Conservation (phyloP, 2,888 invertebrate genomes). For the Ophioninae sp. region DNA sequence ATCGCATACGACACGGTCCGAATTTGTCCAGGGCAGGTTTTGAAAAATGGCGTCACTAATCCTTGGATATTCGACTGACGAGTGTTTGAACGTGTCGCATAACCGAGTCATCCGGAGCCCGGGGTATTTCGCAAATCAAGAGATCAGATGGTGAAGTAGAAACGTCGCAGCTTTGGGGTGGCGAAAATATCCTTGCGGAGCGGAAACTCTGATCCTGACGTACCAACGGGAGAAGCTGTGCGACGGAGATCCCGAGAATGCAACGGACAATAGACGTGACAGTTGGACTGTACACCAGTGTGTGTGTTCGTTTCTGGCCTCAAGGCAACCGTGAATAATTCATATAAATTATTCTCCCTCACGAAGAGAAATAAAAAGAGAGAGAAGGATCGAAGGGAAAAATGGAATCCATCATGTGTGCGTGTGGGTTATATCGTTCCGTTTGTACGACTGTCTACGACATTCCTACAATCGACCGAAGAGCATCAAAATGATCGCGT, state of each 20-base stretch:
- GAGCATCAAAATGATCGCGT: conserved; percentile 19
- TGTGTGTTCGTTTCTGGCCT: conserved; percentile 62
- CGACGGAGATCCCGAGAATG: conserved; percentile 55
- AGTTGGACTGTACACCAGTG: conserved; percentile 49
- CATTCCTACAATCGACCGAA: conserved; percentile 28
- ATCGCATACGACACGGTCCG: conserved; percentile 35
- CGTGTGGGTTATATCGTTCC: conserved; percentile 51
- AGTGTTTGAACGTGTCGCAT: conserved; percentile 28
- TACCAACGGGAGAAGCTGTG: conserved; percentile 34
- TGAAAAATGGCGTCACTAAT: conserved; percentile 40
- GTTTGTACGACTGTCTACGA: conserved; percentile 37
- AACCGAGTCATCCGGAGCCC: background rate
- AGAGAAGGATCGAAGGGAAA: conserved; percentile 44
- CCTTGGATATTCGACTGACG: conserved; percentile 29
- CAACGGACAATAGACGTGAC: conserved; percentile 67
- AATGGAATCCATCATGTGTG: conserved; percentile 48
- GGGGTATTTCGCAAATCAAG: conserved; percentile 72
- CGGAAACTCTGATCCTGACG: conserved; percentile 42
- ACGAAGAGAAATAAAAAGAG: conserved; percentile 53
- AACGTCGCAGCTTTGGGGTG: conserved; percentile 25
- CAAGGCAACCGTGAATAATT: conserved; percentile 75
- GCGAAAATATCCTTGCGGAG: conserved; percentile 49
- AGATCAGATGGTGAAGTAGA: conserved; percentile 68
- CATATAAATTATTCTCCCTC: conserved; percentile 71
- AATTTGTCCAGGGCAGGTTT: conserved; percentile 5